Evolutionary conservation across 2,888 invertebrate species (phyloP).

Genomic region (Conomelus anceps): DNA sequence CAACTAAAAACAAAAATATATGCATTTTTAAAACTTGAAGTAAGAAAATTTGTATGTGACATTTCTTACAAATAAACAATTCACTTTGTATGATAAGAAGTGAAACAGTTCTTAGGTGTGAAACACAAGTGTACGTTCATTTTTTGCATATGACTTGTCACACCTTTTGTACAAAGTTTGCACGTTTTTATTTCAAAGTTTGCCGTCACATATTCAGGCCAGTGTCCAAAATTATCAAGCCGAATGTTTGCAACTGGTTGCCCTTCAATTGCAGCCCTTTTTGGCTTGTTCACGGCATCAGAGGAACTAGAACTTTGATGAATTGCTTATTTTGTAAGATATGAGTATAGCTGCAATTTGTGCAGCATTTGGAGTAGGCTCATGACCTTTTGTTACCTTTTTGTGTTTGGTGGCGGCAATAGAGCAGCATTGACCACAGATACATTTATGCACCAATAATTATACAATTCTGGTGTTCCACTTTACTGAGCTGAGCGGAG

Average conservation of each 20-base stretch:
- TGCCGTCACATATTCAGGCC: background rate
- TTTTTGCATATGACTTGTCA: background rate
- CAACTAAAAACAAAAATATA: too few relatives aligned
- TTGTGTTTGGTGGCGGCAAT: conserved; percentile 19
- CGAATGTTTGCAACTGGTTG: conserved; percentile 13
- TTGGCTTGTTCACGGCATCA: background rate
- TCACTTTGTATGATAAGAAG: background rate
- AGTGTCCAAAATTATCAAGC: conserved; percentile 18
- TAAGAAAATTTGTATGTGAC: too few relatives aligned
- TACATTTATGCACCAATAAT: conserved; percentile 30
- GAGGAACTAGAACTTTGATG: background rate
- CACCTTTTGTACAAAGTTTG: background rate
- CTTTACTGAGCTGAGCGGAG: conserved; percentile 33
- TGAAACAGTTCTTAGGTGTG: conserved; percentile 4
- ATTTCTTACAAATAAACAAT: too few relatives aligned
- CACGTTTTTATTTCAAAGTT: background rate
- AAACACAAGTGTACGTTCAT: conserved; percentile 8
- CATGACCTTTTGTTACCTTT: background rate
- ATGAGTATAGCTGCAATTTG: background rate
- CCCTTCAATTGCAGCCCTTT: conserved; percentile 1
- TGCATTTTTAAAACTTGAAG: too few relatives aligned
- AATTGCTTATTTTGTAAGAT: background rate
- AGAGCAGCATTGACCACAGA: conserved; percentile 31
- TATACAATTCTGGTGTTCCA: conserved; percentile 35
- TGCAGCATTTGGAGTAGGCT: background rate